Base-by-base conservation (phyloP, 2,797 vertebrate genomes). In the Gallinago nigripennis region DNA sequence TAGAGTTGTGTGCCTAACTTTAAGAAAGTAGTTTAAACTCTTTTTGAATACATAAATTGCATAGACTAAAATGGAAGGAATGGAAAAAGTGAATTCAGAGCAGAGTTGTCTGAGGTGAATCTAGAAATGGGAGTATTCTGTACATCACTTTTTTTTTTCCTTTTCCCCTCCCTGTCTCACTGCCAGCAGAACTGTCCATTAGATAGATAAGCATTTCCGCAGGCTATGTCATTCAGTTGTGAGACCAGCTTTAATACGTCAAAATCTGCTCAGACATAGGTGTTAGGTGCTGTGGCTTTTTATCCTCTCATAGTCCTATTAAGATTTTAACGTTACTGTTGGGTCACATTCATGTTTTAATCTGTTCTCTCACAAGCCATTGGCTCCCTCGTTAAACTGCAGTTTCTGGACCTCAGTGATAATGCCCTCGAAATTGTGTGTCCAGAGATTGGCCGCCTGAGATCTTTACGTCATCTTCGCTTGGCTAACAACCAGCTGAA, bases 401-500 rank as follows among this genome's bases (percentile, higher is more conserved):
- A 99, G 97, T 99, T 98, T 33, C 90, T 99, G 97, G 99, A 99
- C 96, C 98, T 99, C 85, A 99, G 99, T 97, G 99, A 99, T 95
- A 99, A 99, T 82, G 98, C 99, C 85, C 98, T 99, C 75, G 99
- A 99, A 97, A 96, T 99, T 9, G 98, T 99, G 83, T 99, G 99
- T 96, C 99, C 99, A 5, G 99, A 99, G 97, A 98, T 99, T n/a
- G 99, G 99, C 78, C 98, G 98, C n/a, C 97, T 99, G 95, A 98
- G 98, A 96, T 99, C 99, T 25, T 94, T 99, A 61, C 98, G 99
- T 51, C 99, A 99, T 90, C 98, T 99, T 54, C 98, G 99, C 70
- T 96, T 99, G 95, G 98, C 99, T 48, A 99, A 99, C 93, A 99
- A 99, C 98, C 98, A 99, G 64, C 98, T 99, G 70, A 99, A 98